Evolutionary conservation across 1,140 invertebrate species (phyloP), one percentile per base, ranked within the genome.

Genomic region (Acromyrmex heyeri): DNA sequence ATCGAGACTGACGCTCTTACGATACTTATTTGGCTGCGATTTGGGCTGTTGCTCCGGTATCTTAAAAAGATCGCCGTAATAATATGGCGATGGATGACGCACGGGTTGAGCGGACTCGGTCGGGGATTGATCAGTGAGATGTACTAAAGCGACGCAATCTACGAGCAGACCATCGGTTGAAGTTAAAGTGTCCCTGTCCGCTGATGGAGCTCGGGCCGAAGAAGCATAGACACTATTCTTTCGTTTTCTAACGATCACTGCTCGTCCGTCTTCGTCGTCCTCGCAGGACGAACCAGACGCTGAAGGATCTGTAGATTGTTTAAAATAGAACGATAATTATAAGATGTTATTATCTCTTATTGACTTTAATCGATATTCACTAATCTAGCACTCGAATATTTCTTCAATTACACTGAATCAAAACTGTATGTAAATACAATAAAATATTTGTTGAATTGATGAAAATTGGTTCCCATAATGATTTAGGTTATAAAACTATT

Each of bases 51-150:
- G 86, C n/a, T 93, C 92, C 7, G 92, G 79, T n/a, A 88, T 48
- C 92, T 97, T 97, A 85, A 97, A 97, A 18, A 98, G 92, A 93
- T 97, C 97, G 0, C 97, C 97, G 96, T 97, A 97, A 90, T 97
- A 97, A 89, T 97, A 97, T 1, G 97, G 97, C 30, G 97, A 97
- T 4, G 97, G 97, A 91, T 97, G 97, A n/a, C 97, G 91, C 3
- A 93, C 90, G 2, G 96, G 93, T 96, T 96, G 87, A 92, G 89
- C 87, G 86, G 91, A 92, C 62, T 92, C 95, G 70, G 91, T 94
- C 18, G 95, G 94, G 1, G 95, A 95, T 76, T 95, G 94, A 57
- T 95, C 93, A 0, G 93, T 88, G 0, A 94, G 90, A 72, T 94
- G 94, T 12, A 95, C 93, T 24, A 94, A 62, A 14, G 94, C 94